These are phyloP conservation scores for Macrophya alboannulata DNA, from an alignment of 2,888 invertebrate genomes.

Conservation along the genomic window DNA sequence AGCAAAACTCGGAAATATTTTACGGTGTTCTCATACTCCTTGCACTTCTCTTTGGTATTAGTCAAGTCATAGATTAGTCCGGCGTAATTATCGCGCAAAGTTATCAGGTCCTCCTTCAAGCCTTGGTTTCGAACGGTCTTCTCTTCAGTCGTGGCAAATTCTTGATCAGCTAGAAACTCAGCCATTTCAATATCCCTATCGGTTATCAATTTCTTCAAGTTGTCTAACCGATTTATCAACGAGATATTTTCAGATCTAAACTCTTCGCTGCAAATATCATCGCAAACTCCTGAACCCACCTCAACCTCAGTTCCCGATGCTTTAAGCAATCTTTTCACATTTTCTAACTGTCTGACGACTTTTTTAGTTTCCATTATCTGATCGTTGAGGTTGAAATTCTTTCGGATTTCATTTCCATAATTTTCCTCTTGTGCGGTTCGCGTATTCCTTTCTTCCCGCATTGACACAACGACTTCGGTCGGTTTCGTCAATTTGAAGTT, in stretches of 20 bases:
- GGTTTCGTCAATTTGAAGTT: not conserved
- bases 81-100: not conserved
- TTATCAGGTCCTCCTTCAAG: not conserved
- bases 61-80: not conserved
- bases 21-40: not conserved
- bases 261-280: not conserved
- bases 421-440: not conserved
- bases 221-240: not conserved
- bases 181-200: conserved; percentile 6
- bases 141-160: not conserved
- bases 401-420: not conserved
- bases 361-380: not conserved
- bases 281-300: not conserved
- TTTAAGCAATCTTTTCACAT: not conserved
- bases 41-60: not conserved
- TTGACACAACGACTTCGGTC: not conserved
- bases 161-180: not conserved
- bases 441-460: not conserved
- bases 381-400: not conserved
- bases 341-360: not conserved
- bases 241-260: not conserved
- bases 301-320: not conserved
- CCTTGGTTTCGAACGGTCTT: not conserved
- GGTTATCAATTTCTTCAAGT: not conserved
- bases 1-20: not conserved